Percentiles rank a stretch among this genome's conserved stretches.
Evolutionary conservation across 2,113 vertebrate species (phyloP).

Genomic region (Cebidichthys violaceus): DNA sequence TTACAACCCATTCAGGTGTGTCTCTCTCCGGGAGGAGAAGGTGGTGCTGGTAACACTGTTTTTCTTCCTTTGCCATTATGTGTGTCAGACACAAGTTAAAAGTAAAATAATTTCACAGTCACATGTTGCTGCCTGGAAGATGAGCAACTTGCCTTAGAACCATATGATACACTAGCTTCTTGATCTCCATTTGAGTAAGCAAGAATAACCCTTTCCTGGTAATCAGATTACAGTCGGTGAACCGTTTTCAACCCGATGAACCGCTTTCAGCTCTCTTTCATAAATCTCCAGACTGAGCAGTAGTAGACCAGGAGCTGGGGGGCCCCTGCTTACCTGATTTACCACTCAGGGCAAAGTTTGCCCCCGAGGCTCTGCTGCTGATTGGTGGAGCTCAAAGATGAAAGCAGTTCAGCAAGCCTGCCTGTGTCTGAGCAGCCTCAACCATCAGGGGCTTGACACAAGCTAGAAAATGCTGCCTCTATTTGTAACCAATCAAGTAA

Average conservation of each 20-base stretch:
- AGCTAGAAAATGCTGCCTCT: neutral
- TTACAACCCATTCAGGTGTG: neutral
- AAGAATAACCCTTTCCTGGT: neutral
- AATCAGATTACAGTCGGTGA: neutral
- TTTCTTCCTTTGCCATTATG: too few species aligned
- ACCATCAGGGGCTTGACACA: constrained; percentile 31
- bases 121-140: neutral
- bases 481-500: neutral
- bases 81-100: neutral
- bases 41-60: too few species aligned
- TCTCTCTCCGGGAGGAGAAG: neutral
- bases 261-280: constrained; percentile 2
- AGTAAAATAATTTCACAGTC: too few species aligned
- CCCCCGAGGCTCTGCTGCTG: constrained; percentile 21
- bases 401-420: constrained; percentile 56
- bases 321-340: constrained; percentile 29
- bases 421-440: constrained; percentile 28
- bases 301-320: constrained; percentile 3
- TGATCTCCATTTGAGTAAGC: neutral
- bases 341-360: constrained; percentile 63
- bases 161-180: neutral
- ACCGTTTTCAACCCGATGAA: neutral
- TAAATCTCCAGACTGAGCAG: constrained; percentile 12
- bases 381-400: constrained; percentile 69
- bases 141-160: neutral